Conservation (phyloP, 1,140 invertebrate species). For the Monomorium pharaonis region DNA sequence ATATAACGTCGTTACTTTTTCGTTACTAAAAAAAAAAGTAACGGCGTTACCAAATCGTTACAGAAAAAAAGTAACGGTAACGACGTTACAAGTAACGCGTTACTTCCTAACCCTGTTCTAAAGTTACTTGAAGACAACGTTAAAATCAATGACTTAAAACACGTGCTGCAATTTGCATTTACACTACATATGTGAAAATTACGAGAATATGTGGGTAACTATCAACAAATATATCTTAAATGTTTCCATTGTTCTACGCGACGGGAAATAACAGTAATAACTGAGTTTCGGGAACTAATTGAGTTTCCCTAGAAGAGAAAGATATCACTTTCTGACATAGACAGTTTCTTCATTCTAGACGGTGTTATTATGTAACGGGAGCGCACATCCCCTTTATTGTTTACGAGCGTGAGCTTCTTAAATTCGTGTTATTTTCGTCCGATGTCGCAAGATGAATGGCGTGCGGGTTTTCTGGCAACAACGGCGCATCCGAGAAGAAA, state of each 20-base stretch:
- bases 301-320: not conserved
- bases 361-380: conserved; percentile 15
- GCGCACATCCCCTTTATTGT: conserved; percentile 74
- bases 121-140: not conserved
- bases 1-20: too few relatives aligned
- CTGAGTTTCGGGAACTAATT: not conserved
- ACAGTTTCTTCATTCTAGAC: conserved; percentile 23
- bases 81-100: too few relatives aligned
- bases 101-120: too few relatives aligned
- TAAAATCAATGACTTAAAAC: not conserved
- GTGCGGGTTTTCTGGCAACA: conserved; percentile 71
- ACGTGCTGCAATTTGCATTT: too few relatives aligned
- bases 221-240: not conserved
- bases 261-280: not conserved
- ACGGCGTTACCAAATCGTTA: too few relatives aligned
- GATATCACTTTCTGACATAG: not conserved
- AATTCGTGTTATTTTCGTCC: conserved; percentile 82
- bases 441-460: conserved; percentile 78
- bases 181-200: not conserved
- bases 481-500: conserved; percentile 21
- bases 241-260: not conserved
- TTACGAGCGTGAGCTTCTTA: conserved; percentile 80
- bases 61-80: too few relatives aligned
- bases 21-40: too few relatives aligned
- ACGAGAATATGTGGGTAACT: not conserved